These are phyloP conservation scores for Capreolus pygargus DNA, from an alignment of 2,113 vertebrate genomes.

Conservation along the genomic window DNA sequence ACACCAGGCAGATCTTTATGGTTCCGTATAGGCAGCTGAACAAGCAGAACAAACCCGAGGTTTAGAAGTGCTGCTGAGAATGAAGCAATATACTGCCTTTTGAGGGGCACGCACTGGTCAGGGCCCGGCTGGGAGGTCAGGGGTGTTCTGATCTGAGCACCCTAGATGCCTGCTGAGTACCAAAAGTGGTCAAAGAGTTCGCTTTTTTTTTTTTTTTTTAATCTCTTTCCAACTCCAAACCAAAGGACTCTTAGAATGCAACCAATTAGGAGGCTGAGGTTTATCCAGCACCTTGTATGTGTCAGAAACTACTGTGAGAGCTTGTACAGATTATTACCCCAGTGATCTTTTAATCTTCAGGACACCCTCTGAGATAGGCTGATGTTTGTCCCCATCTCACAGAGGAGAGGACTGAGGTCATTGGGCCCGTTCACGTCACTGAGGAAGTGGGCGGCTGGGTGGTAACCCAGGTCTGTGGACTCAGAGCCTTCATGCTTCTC, in stretches of 20 bases:
- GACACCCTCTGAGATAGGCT: neutral
- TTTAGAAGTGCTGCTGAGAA: neutral
- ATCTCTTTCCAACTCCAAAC: neutral
- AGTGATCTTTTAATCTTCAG: neutral
- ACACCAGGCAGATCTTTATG: neutral
- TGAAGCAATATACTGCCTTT: no score
- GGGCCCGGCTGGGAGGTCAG: neutral
- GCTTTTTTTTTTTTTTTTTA: neutral
- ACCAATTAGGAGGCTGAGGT: neutral
- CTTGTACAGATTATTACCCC: neutral
- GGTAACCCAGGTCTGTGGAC: neutral
- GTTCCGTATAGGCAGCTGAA: neutral
- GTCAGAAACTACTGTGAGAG: neutral
- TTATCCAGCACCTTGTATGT: neutral
- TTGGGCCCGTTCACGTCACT: neutral
- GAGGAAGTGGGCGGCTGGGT: neutral
- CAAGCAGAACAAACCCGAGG: rapidly evolving
- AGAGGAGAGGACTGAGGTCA: neutral
- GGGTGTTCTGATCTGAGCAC: neutral
- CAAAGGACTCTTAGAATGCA: neutral
- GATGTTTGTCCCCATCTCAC: neutral
- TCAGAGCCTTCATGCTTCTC: neutral
- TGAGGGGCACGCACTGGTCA: rapidly evolving
- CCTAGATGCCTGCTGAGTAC: neutral
- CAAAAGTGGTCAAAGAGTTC: neutral